These are phyloP conservation scores for Hypotaenidia philippensis DNA, from an alignment of 2,797 vertebrate species.

Conservation along the genomic window DNA sequence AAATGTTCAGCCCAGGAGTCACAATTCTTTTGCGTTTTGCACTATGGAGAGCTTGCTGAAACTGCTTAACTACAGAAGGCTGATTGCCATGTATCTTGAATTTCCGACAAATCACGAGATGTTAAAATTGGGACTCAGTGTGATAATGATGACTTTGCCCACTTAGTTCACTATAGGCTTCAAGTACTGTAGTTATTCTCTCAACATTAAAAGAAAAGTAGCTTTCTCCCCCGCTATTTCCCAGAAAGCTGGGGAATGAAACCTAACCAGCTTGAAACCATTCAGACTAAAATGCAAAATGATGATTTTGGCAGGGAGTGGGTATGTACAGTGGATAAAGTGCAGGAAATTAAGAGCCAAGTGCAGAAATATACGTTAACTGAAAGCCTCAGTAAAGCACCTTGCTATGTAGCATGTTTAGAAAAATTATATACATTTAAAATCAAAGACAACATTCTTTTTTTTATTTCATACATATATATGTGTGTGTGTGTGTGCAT, in stretches of 20 bases:
- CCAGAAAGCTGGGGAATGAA: conserved; percentile 40
- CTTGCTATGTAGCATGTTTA: neutral
- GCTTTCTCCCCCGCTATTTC: neutral
- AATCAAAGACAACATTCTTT: conserved; percentile 1
- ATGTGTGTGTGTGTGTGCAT: neutral
- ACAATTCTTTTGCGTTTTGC: neutral
- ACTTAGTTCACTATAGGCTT: conserved; percentile 42
- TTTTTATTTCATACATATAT: neutral
- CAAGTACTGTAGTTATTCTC: conserved; percentile 45
- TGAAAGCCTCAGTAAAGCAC: conserved; percentile 42
- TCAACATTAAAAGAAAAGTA: conserved; percentile 56
- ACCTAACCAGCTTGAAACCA: conserved; percentile 63
- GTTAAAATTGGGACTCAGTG: conserved; percentile 51
- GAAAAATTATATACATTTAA: conserved; percentile 67
- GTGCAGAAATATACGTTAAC: conserved; percentile 60
- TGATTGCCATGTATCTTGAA: conserved; percentile 16
- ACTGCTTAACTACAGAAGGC: conserved; percentile 48
- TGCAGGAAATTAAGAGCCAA: conserved; percentile 39
- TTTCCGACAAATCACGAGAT: conserved; percentile 46
- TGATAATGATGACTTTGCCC: conserved; percentile 65
- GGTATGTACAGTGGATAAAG: conserved; percentile 25
- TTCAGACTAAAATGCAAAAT: conserved; percentile 65
- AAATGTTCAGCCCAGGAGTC: neutral
- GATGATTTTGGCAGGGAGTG: conserved; percentile 46
- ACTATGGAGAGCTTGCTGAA: conserved; percentile 22